Conservation (phyloP, 1,140 invertebrate genomes). For the Carcinoscorpius rotundicauda region DNA sequence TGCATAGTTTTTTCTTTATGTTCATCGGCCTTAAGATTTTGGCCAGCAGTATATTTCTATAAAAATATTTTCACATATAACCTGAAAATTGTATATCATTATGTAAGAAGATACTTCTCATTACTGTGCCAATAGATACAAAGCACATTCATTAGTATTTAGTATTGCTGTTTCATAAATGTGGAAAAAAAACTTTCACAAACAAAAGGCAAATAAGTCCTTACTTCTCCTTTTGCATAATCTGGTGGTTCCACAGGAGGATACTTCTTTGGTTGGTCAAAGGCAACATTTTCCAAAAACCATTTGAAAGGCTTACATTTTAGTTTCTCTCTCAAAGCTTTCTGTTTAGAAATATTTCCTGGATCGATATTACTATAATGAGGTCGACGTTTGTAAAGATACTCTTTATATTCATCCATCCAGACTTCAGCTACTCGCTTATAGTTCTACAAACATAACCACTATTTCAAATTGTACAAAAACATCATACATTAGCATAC, state of each 20-base stretch:
- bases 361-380: constrained; percentile 60
- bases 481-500: too few species aligned
- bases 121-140: too few species aligned
- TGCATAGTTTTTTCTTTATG: too few species aligned
- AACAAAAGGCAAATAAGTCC: neutral
- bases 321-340: constrained; percentile 29
- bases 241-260: constrained; percentile 85
- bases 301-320: constrained; percentile 58
- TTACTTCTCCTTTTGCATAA: constrained; percentile 67
- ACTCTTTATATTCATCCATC: constrained; percentile 32
- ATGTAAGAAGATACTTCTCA: too few species aligned
- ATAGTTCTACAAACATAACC: constrained; percentile 10
- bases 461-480: too few species aligned
- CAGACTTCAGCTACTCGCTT: constrained; percentile 30
- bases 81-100: too few species aligned
- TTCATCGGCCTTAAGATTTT: too few species aligned
- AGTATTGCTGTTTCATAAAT: too few species aligned
- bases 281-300: constrained; percentile 93
- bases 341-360: constrained; percentile 39
- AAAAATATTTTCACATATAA: too few species aligned
- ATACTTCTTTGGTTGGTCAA: constrained; percentile 79
- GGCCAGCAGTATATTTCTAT: too few species aligned
- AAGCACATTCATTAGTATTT: too few species aligned
- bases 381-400: constrained; percentile 43
- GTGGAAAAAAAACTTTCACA: too few species aligned